Conservation (phyloP, 2,888 invertebrate species). For the Caenorhabditis uteleia region DNA sequence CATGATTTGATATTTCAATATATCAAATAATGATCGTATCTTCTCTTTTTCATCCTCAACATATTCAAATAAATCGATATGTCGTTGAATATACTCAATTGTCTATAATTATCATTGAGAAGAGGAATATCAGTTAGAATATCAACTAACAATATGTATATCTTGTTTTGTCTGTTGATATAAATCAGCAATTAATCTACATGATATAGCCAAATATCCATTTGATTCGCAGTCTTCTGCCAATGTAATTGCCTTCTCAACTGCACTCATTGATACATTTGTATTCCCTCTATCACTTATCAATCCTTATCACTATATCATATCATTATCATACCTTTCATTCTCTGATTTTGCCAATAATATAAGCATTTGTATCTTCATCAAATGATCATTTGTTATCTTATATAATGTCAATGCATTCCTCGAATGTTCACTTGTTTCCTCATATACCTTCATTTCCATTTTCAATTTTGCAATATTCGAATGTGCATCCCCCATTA, state of each 20-base stretch:
- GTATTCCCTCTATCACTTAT: too few species aligned
- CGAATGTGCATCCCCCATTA: slow-evolving; percentile 34
- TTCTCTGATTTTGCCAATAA: slow-evolving; percentile 32
- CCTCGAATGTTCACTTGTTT: slow-evolving; percentile 26
- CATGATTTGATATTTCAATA: not conserved
- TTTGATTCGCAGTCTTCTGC: slow-evolving; percentile 34
- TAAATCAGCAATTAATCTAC: slow-evolving; percentile 19
- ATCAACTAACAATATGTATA: slow-evolving; percentile 12
- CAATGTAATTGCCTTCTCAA: slow-evolving; percentile 31
- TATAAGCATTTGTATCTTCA: slow-evolving; percentile 32
- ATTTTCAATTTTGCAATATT: slow-evolving; percentile 22
- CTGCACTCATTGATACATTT: slow-evolving; percentile 21
- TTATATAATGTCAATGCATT: slow-evolving; percentile 35
- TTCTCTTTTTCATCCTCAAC: not conserved
- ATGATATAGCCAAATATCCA: slow-evolving; percentile 7
- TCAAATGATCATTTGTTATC: slow-evolving; percentile 27
- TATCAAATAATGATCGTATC: not conserved
- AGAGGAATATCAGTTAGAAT: too few species aligned
- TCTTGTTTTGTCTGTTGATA: slow-evolving; percentile 6
- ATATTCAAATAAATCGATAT: too few species aligned
- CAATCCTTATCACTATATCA: too few species aligned
- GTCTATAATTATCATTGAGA: too few species aligned
- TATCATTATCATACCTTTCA: slow-evolving; percentile 13
- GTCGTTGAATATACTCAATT: too few species aligned
- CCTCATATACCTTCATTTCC: not conserved